Conservation (phyloP, 2,888 invertebrate genomes). For the Stegana nigrithorax region DNA sequence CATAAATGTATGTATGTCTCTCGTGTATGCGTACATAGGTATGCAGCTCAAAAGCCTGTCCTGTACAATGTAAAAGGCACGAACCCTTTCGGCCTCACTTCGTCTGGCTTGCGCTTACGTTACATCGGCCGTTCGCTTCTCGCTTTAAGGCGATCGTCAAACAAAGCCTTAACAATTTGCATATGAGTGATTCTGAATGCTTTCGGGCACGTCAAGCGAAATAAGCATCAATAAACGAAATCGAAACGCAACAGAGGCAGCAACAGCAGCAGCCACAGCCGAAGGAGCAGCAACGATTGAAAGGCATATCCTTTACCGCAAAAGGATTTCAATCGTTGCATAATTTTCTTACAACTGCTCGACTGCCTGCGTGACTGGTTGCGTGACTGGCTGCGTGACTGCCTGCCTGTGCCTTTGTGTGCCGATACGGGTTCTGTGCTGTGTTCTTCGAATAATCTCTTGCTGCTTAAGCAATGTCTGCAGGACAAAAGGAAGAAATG, state of each 20-base stretch:
- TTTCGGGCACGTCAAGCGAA: neutral
- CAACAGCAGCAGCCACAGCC: neutral
- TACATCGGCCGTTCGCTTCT: no score
- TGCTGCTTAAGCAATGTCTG: constrained; percentile 11
- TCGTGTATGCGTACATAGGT: no score
- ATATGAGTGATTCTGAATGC: constrained; percentile 21
- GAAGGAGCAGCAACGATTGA: neutral
- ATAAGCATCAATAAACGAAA: constrained; percentile 8
- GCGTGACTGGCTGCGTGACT: neutral
- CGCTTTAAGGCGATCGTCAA: neutral
- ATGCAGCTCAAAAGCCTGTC: no score
- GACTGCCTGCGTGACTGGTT: neutral
- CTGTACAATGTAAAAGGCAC: no score
- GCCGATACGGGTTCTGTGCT: neutral
- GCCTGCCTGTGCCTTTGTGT: neutral
- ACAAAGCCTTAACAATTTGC: constrained; percentile 17
- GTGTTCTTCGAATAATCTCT: neutral
- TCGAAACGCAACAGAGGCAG: neutral
- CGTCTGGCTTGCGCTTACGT: no score
- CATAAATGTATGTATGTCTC: no score
- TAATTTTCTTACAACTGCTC: constrained; percentile 8
- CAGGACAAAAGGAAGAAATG: neutral
- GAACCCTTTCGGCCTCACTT: no score
- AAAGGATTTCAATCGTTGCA: constrained; percentile 14
- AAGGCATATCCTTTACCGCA: constrained; percentile 15